phyloP scores from a whole-genome alignment of 2,888 invertebrate genomes.

The Lithophane semibrunnea region DNA sequence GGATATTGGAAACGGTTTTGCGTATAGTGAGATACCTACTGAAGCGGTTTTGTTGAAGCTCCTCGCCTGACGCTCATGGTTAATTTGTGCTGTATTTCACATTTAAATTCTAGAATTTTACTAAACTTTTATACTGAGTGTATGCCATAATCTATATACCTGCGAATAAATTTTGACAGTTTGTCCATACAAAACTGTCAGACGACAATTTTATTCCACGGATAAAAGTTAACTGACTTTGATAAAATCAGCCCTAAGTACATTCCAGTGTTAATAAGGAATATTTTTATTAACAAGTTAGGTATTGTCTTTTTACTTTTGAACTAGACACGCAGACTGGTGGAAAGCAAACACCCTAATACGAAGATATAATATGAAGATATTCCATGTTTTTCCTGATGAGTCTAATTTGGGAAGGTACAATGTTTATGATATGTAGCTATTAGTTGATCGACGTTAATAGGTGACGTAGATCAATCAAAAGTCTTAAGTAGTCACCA shows the following conservation, averaged over 20 bases:
- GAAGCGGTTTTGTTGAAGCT: slow-evolving; percentile 14
- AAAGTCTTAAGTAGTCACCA: too few relatives aligned
- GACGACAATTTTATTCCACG: too few relatives aligned
- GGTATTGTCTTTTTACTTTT: neutral
- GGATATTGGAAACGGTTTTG: slow-evolving; percentile 23
- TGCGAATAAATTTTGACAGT: too few relatives aligned
- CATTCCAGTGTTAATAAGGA: neutral
- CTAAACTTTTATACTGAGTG: too few relatives aligned
- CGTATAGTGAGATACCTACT: neutral
- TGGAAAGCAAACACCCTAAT: neutral
- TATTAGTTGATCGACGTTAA: neutral
- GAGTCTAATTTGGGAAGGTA: neutral
- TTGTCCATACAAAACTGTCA: too few relatives aligned
- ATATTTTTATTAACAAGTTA: neutral
- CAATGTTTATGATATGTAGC: neutral
- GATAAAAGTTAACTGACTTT: too few relatives aligned
- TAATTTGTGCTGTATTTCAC: neutral
- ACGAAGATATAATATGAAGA: neutral
- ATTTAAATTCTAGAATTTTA: neutral
- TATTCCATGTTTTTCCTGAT: neutral
- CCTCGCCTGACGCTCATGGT: neutral
- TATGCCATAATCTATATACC: too few relatives aligned
- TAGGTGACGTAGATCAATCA: neutral
- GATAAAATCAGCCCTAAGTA: too few relatives aligned
- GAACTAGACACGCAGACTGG: neutral